These are phyloP conservation scores for Catostomus latipinnis DNA, from an alignment of 2,797 vertebrate species.

Conservation along the genomic window DNA sequence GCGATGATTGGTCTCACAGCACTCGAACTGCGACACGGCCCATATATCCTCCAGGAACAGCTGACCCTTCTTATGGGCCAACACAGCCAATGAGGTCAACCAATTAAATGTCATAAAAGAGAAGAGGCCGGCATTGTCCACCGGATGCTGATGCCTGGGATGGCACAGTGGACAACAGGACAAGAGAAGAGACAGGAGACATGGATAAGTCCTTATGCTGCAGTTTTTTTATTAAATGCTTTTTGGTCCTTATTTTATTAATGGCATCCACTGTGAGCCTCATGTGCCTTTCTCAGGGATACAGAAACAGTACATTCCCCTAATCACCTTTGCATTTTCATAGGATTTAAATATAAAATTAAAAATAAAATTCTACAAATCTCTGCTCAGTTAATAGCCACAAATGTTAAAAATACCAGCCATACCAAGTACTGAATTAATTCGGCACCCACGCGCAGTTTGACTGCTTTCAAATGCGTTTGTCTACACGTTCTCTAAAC, in stretches of 20 bases:
- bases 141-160: slow-evolving; percentile 84
- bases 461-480: no score
- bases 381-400: no score
- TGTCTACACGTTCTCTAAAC: no score
- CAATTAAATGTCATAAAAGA: slow-evolving; percentile 95
- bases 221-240: not conserved
- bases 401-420: no score
- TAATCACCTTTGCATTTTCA: not conserved
- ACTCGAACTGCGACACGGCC: slow-evolving; percentile 86
- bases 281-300: not conserved
- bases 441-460: no score
- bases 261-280: not conserved
- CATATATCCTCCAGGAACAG: slow-evolving; percentile 87
- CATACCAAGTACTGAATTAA: no score
- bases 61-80: slow-evolving; percentile 86
- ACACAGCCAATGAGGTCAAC: slow-evolving; percentile 85
- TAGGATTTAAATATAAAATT: no score
- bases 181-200: slow-evolving; percentile 3
- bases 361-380: no score
- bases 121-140: slow-evolving; percentile 90
- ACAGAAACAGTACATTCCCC: not conserved
- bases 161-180: not conserved
- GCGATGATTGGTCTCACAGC: slow-evolving; percentile 87
- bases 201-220: slow-evolving; percentile 1
- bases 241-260: slow-evolving; percentile 13